Evolutionary conservation across 2,113 vertebrate genomes (phyloP).

Genomic region (Lepisosteus oculatus): DNA sequence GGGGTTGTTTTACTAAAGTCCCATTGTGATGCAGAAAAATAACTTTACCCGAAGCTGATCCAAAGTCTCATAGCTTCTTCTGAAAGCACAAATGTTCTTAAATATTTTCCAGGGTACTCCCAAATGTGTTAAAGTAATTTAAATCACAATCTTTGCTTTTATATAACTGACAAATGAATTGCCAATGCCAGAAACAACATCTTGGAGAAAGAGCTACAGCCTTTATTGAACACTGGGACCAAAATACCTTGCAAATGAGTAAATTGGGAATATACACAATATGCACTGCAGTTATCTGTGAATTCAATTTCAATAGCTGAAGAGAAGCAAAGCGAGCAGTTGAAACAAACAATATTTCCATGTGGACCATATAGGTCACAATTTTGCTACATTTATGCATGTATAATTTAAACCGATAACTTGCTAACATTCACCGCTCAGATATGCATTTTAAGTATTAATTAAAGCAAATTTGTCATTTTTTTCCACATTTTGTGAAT

Average conservation of each 20-base stretch:
- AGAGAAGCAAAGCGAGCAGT: background rate
- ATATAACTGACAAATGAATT: background rate
- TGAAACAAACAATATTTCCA: background rate
- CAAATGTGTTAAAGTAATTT: too few relatives aligned
- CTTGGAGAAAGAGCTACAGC: background rate
- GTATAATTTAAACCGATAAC: background rate
- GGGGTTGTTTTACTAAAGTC: too few relatives aligned
- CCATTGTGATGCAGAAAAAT: too few relatives aligned
- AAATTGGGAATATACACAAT: slow-evolving; percentile 1
- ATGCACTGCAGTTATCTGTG: slow-evolving; percentile 13
- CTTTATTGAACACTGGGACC: slow-evolving; percentile 24
- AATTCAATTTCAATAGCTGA: slow-evolving; percentile 3
- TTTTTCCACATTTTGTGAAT: slow-evolving; percentile 12
- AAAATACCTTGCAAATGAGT: slow-evolving; percentile 18
- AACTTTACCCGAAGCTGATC: too few relatives aligned
- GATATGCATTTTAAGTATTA: background rate
- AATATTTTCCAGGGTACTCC: too few relatives aligned
- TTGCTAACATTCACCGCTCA: background rate
- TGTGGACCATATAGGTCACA: background rate
- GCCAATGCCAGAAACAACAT: background rate
- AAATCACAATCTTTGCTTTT: background rate
- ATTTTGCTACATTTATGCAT: slow-evolving; percentile 1
- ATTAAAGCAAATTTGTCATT: slow-evolving; percentile 1
- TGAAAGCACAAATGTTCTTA: too few relatives aligned
- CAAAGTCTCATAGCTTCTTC: too few relatives aligned